Evolutionary conservation across 2,797 vertebrate genomes (phyloP), one percentile per base, ranked within the genome.

Genomic region (Pantherophis alleghaniensis): DNA sequence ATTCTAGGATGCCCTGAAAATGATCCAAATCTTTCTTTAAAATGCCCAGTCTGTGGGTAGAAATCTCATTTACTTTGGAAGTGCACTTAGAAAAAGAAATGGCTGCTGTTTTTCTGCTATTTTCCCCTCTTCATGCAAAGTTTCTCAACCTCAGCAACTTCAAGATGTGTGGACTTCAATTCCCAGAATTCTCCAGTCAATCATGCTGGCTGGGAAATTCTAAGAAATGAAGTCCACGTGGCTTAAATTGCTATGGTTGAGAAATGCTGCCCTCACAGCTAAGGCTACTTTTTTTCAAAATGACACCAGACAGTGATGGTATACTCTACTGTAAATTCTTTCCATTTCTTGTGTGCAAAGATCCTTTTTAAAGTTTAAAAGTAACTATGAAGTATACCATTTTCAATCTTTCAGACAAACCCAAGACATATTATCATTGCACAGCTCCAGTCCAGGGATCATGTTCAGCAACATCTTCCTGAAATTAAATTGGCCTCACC

Each of bases 1-100:
- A 96, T 97, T 96, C 94, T 92, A 96, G 96, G 96, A 95, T 96
- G 96, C 96, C 95, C 94, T 97, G 96, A 94, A 97, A 97, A 96
- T 92, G 95, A 98, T 96, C 95, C 96, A 92, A 96, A 96, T 96
- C 97, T 96, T 95, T 94, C 94, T 95, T 60, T 97, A 97, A 96
- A 97, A 96, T 94, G 96, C 93, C 79, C 26, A 1, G 0, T 88
- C 16, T 95, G 61, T 96, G 69, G 18, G 37, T 79, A 18, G 37
- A 79, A 79, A 37, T 42, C 32, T 79, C 74, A 42, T 79, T 79
- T 79, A 42, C 74, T 42, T 42, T 22, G 69, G 69, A 42, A 79
- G 18, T 22, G 1, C 32, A 42, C 32, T 42, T 79, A 79, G 4
- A 12, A 47, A 79, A 83, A 83, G 10, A 83, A 24, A 92, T 55